phyloP scores from a whole-genome alignment of 2,888 invertebrate genomes.

The Aporophyla lueneburgensis region DNA sequence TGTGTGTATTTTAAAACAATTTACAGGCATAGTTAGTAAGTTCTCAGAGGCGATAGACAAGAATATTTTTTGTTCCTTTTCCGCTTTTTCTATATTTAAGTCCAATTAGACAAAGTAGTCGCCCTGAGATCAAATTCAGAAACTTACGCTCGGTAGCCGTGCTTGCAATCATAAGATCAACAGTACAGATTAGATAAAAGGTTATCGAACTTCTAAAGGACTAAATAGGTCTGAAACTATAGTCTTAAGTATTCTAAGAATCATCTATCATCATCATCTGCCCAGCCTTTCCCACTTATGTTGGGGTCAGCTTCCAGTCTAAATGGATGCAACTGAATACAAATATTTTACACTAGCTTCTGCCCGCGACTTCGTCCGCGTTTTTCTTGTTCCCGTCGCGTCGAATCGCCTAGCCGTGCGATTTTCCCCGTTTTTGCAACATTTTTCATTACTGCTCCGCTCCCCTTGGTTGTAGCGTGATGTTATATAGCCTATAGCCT shows the following conservation, averaged over 20 bases:
- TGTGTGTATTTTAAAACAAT: background rate
- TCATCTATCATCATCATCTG: background rate
- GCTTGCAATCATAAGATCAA: conserved; percentile 42
- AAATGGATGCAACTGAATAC: too few species aligned
- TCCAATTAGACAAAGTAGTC: background rate
- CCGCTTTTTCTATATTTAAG: background rate
- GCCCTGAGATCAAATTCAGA: background rate
- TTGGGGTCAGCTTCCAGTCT: too few species aligned
- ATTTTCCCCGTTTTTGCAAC: too few species aligned
- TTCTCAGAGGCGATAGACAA: background rate
- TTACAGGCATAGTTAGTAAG: background rate
- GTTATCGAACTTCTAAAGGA: conserved; percentile 41
- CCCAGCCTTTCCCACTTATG: too few species aligned
- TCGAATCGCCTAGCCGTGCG: too few species aligned
- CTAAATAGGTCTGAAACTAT: background rate
- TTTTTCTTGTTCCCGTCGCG: too few species aligned
- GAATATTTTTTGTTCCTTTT: background rate
- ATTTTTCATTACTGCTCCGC: too few species aligned
- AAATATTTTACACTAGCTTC: too few species aligned
- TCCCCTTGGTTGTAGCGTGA: too few species aligned
- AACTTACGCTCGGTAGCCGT: background rate
- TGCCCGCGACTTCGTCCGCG: too few species aligned
- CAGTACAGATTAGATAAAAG: conserved; percentile 50
- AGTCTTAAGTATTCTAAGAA: conserved; percentile 14
- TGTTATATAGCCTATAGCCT: too few species aligned